Evolutionary conservation across 2,888 invertebrate species (phyloP), one percentile per base, ranked within the genome.

Genomic region (Netelia inedita): DNA sequence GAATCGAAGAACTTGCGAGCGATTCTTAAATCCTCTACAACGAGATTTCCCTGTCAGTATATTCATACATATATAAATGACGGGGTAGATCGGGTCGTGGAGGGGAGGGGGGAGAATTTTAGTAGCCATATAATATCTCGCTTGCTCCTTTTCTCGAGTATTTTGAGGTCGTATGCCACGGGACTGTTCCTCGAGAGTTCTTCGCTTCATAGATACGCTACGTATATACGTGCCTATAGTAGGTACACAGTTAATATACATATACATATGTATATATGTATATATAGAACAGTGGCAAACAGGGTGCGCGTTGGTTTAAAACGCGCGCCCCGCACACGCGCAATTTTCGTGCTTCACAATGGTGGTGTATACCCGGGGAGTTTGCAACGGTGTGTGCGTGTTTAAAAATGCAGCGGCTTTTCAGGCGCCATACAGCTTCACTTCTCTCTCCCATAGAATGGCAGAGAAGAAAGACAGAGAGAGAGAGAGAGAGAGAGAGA

Each of bases 361-460:
- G 80, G 69, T 28, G 78, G 43, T 53, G 41, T 35, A n/a, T 28
- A 55, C n/a, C 8, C 53, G 43, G 19, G 23, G 21, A 28, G 28
- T 28, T 69, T 69, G 59, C 61, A 10, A 11, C 9, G 73, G 53
- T 57, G 80, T 72, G 79, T 72, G 83, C 46, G 76, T 57, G 74
- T 65, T 85, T 61, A 79, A 82, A 79, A 85, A 85, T 85, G 81
- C 81, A 81, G 69, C 10, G 69, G 85, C 78, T 85, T 85, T 85
- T 85, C 81, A 85, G 74, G 74, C 75, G 76, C 76, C 43, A 65
- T 84, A 71, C 69, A 78, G 69, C 28, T 50, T 65, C 65, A 41
- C 46, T 63, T 50, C 28, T 79, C 41, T 5, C 79, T 57, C 72
- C 23, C 16, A 41, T n/a, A 55, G 72, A 65, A 72, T 65, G 46